Evolutionary conservation across 2,888 invertebrate genomes (phyloP).

Genomic region (Sisyra nigra): DNA sequence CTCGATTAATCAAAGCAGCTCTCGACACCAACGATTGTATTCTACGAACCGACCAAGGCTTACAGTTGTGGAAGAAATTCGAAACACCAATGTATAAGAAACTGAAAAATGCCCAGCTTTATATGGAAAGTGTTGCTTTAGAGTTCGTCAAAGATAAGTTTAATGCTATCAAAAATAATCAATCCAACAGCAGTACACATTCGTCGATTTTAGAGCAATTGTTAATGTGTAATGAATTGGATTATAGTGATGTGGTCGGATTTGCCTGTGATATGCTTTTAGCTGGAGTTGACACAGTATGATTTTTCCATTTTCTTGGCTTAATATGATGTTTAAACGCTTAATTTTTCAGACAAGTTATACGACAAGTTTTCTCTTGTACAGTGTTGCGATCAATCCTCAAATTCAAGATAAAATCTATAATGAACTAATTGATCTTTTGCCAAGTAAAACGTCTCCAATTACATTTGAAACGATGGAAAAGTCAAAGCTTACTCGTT

Average conservation of each 20-base stretch:
- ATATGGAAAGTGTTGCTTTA: constrained; percentile 54
- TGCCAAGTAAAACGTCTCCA: constrained; percentile 32
- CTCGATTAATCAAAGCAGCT: constrained; percentile 53
- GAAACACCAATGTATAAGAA: constrained; percentile 56
- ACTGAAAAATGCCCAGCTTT: constrained; percentile 48
- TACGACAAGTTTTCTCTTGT: constrained; percentile 58
- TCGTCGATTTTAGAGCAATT: constrained; percentile 33
- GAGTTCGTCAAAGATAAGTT: constrained; percentile 40
- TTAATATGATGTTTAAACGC: background rate
- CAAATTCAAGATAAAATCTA: constrained; percentile 49
- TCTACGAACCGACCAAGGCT: constrained; percentile 51
- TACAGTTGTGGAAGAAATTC: constrained; percentile 51
- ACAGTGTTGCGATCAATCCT: constrained; percentile 58
- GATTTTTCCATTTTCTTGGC: constrained; percentile 12
- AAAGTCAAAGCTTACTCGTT: constrained; percentile 55
- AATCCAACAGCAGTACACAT: background rate
- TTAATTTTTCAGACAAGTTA: constrained; percentile 50
- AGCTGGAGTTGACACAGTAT: constrained; percentile 75
- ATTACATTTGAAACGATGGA: constrained; percentile 40
- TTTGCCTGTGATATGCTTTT: constrained; percentile 71
- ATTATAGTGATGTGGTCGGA: constrained; percentile 65
- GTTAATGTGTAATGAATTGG: constrained; percentile 47
- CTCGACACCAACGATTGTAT: constrained; percentile 55
- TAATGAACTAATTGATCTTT: constrained; percentile 39
- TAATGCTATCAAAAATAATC: background rate